Conservation (phyloP, 2,888 invertebrate species). For the Eupithecia centaureata region DNA sequence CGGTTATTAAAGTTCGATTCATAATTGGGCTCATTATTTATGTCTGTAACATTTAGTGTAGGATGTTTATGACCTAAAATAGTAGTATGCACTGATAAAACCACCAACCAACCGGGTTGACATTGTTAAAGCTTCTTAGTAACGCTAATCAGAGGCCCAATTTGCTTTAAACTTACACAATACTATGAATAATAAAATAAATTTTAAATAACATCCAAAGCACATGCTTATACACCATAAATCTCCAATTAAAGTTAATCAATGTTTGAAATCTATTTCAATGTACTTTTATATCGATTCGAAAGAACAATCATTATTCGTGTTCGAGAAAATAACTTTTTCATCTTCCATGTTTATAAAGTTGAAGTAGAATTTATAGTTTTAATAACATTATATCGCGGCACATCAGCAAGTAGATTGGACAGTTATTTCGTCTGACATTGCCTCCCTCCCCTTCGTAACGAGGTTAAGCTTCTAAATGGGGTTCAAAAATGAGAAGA, state of each 20-base stretch:
- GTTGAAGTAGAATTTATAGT: not conserved
- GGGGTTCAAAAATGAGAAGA: constrained; percentile 65
- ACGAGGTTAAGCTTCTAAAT: constrained; percentile 65
- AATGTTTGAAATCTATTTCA: not conserved
- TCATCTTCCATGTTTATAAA: not conserved
- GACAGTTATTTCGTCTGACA: constrained; percentile 21
- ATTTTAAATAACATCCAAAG: not conserved
- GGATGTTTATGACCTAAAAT: too few relatives aligned
- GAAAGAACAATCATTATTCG: not conserved
- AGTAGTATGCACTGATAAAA: too few relatives aligned
- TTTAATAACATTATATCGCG: not conserved
- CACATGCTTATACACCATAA: not conserved
- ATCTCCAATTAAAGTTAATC: not conserved
- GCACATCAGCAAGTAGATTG: constrained; percentile 16
- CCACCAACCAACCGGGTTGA: too few relatives aligned
- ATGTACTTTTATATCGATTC: not conserved
- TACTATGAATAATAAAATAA: not conserved
- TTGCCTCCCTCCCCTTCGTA: constrained; percentile 40
- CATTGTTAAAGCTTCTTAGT: too few relatives aligned
- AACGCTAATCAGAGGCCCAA: too few relatives aligned
- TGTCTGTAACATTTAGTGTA: too few relatives aligned
- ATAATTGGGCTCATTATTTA: too few relatives aligned
- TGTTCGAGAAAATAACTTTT: not conserved
- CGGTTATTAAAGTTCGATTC: too few relatives aligned
- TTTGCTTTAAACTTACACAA: not conserved